Evolutionary conservation across 2,113 vertebrate genomes (phyloP).

Genomic region (Salvelinus alpinus): DNA sequence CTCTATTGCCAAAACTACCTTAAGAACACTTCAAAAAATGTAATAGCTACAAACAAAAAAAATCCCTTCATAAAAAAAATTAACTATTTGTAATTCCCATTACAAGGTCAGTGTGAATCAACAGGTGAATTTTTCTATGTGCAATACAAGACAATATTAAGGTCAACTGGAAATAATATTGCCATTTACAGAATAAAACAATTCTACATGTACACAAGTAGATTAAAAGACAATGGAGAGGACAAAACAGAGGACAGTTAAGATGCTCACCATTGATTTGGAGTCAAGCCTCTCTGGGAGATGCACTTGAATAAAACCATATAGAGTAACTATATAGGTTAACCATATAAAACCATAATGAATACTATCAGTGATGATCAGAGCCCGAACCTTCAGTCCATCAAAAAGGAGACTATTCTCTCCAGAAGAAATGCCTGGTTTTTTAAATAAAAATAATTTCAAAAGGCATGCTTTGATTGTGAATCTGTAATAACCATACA

Average conservation of each 20-base stretch:
- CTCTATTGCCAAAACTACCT: conserved; percentile 28
- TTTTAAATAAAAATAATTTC: conserved; percentile 5
- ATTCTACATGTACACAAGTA: conserved; percentile 39
- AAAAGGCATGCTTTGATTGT: conserved; percentile 35
- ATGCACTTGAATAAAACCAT: conserved; percentile 29
- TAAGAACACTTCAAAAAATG: conserved; percentile 41
- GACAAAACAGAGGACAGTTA: conserved; percentile 6
- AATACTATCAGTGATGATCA: conserved; percentile 35
- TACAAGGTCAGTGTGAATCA: conserved; percentile 67
- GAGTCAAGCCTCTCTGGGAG: conserved; percentile 41
- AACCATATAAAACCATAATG: neutral
- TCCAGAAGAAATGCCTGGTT: conserved; percentile 11
- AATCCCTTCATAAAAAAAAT: conserved; percentile 66
- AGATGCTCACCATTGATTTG: conserved; percentile 32
- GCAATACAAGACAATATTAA: conserved; percentile 62
- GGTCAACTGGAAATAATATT: conserved; percentile 41
- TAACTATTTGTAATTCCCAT: conserved; percentile 52
- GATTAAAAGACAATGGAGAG: conserved; percentile 12
- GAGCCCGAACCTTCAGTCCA: conserved; percentile 4
- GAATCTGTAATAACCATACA: conserved; percentile 24
- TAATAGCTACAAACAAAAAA: conserved; percentile 12
- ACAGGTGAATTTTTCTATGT: conserved; percentile 55
- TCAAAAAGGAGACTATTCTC: conserved; percentile 4
- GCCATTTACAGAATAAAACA: conserved; percentile 43
- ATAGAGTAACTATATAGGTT: neutral